Conservation (phyloP, 2,888 invertebrate genomes). For the Sabatieria punctata region DNA sequence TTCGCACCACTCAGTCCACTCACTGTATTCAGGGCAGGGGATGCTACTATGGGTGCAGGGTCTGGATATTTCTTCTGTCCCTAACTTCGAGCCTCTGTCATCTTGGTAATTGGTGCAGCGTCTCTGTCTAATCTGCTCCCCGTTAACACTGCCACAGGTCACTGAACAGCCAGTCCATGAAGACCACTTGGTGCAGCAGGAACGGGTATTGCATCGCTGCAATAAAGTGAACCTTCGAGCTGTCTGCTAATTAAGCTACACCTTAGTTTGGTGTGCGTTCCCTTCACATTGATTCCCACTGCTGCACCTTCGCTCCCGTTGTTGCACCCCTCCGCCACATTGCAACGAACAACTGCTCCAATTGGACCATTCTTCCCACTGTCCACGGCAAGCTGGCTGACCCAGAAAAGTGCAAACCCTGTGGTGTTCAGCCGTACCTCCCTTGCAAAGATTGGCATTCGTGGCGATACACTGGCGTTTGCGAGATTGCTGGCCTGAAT, state of each 20-base stretch:
- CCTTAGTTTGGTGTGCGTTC: not conserved
- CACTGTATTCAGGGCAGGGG: not conserved
- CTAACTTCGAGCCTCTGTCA: not conserved
- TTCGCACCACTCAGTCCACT: conserved; percentile 2
- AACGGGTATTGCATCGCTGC: not conserved
- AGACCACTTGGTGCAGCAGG: not conserved
- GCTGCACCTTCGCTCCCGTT: conserved; percentile 1
- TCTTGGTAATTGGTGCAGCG: not conserved
- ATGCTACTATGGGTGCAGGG: not conserved
- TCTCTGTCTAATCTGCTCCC: not conserved
- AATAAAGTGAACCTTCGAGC: too few species aligned
- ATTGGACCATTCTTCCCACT: too few species aligned
- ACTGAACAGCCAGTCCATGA: not conserved
- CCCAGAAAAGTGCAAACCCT: too few species aligned
- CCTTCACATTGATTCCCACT: not conserved
- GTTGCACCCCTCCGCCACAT: conserved; percentile 10
- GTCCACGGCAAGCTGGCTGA: too few species aligned
- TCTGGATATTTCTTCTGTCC: not conserved
- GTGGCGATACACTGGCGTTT: too few species aligned
- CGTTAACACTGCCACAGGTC: not conserved
- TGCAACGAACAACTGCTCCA: conserved; percentile 9
- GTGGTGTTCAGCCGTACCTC: too few species aligned
- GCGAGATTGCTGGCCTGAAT: too few species aligned
- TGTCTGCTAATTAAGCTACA: too few species aligned
- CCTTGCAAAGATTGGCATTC: too few species aligned